Percentiles rank a stretch among this genome's conserved stretches.
Evolutionary conservation across 2,113 vertebrate genomes (phyloP).

Genomic region (Halcyon malimbica): DNA sequence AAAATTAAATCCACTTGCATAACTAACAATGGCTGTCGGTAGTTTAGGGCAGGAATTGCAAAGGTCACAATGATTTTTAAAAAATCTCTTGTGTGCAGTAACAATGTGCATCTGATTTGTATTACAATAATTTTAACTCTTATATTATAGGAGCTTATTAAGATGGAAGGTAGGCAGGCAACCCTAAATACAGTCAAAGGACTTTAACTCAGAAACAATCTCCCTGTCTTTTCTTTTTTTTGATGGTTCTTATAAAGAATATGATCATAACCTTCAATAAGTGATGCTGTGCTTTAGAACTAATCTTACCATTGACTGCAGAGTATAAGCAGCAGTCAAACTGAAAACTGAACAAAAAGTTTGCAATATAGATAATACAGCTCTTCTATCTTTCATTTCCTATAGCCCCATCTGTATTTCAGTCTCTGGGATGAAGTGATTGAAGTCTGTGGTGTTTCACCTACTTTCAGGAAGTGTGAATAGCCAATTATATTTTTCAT

Average conservation of each 20-base stretch:
- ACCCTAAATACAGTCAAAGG: background rate
- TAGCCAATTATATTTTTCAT: constrained; percentile 21
- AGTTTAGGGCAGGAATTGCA: background rate
- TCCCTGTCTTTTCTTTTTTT: background rate
- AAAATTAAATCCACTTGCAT: background rate
- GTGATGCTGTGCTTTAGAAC: constrained; percentile 44
- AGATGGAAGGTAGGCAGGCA: background rate
- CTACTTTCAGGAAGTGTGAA: constrained; percentile 8
- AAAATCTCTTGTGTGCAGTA: background rate
- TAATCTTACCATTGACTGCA: background rate
- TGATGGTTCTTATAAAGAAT: background rate
- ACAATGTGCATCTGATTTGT: background rate
- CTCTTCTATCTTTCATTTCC: constrained; percentile 14
- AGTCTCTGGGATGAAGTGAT: background rate
- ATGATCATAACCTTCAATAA: background rate
- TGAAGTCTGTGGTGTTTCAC: constrained; percentile 20
- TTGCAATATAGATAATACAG: background rate
- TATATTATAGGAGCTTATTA: background rate
- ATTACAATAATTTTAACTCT: background rate
- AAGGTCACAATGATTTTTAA: background rate
- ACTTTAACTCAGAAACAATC: background rate
- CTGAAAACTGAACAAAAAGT: constrained; percentile 24
- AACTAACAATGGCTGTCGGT: background rate
- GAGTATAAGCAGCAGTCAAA: background rate
- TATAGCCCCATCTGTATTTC: background rate